These are phyloP conservation scores for Synanthedon andrenaeformis DNA, from an alignment of 2,888 invertebrate species.

Conservation along the genomic window DNA sequence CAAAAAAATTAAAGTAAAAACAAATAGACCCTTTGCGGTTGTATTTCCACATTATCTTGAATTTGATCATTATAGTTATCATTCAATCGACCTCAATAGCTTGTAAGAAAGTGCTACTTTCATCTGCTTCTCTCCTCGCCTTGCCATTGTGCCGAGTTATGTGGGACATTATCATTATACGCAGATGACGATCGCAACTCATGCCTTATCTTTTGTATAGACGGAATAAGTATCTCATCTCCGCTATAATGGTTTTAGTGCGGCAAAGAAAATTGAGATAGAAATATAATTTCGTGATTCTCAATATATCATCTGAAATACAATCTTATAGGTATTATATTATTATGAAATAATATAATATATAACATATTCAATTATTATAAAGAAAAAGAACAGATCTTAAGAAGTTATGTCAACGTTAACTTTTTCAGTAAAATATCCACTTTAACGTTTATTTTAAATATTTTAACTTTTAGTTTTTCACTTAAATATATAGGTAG, in stretches of 20 bases:
- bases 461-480: too few species aligned
- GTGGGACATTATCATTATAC: slow-evolving; percentile 39
- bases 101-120: slow-evolving; percentile 2
- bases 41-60: neutral
- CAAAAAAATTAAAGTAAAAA: too few species aligned
- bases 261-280: slow-evolving; percentile 12
- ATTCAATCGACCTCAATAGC: neutral
- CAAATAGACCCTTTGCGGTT: neutral
- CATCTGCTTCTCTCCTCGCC: slow-evolving; percentile 22
- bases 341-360: too few species aligned
- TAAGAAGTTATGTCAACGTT: too few species aligned
- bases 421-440: too few species aligned
- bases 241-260: slow-evolving; percentile 26
- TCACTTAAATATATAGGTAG: too few species aligned
- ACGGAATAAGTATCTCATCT: slow-evolving; percentile 15
- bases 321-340: too few species aligned
- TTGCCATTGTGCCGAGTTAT: slow-evolving; percentile 25
- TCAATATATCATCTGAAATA: neutral
- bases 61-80: neutral
- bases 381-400: too few species aligned
- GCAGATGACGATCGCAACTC: slow-evolving; percentile 32
- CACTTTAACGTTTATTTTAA: too few species aligned
- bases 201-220: slow-evolving; percentile 32
- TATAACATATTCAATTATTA: too few species aligned
- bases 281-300: neutral